These are phyloP conservation scores for Tamandua tetradactyla DNA, from an alignment of 2,797 vertebrate species.

Conservation along the genomic window DNA sequence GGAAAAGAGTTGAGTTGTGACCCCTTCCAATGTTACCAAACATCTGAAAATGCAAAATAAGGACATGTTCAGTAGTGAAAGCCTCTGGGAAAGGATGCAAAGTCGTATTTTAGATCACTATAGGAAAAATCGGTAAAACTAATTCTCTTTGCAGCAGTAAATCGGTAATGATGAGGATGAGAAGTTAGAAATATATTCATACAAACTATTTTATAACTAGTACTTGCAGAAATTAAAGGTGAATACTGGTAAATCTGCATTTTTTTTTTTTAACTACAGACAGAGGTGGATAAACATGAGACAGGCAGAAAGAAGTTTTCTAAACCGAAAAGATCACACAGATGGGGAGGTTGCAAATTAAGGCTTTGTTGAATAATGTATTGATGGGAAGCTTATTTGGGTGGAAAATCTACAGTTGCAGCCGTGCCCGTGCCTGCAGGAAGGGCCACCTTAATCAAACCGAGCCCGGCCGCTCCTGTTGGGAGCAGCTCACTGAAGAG, in stretches of 20 bases:
- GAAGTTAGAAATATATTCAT: neutral
- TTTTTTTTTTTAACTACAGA: neutral
- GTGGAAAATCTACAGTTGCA: neutral
- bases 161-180: neutral
- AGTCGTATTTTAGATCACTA: neutral
- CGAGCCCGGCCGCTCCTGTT: no score
- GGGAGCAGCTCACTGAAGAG: neutral
- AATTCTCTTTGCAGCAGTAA: neutral
- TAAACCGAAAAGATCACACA: neutral
- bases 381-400: neutral
- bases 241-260: neutral
- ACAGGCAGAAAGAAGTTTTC: neutral
- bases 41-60: neutral
- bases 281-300: neutral
- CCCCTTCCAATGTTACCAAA: neutral
- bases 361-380: neutral
- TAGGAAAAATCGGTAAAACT: neutral
- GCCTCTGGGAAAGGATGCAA: neutral
- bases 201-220: neutral
- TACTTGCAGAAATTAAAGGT: neutral
- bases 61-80: neutral
- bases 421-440: no score
- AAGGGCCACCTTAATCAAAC: neutral
- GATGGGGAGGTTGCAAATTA: neutral
- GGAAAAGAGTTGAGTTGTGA: neutral